Evolutionary conservation across 30 jellyfish, hydroid and myxozoan genomes (phyloP), one percentile per base, ranked within the genome.

Genomic region (Cassiopea andromeda): DNA sequence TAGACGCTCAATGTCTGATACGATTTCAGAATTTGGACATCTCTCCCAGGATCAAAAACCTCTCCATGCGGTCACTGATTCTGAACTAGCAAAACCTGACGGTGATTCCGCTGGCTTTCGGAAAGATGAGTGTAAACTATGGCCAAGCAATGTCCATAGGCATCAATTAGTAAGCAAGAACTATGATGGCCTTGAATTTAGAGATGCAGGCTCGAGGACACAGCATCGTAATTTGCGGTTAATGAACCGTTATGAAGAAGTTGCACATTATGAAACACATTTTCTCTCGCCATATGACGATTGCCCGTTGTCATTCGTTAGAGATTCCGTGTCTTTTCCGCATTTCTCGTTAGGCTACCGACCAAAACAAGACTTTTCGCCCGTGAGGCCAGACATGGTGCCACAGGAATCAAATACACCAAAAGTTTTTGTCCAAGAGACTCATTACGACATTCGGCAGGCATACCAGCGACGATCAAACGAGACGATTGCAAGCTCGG

Each of bases 381-480:
- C 83, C 14, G 69, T 72, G 77, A 27, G 77, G 10, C 77, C 61
- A 1, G 79, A 60, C n/a, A 71, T 44, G 79, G 49, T 49, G 44
- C 82, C 83, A 74, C 80, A 79, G 1, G 92, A 75, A 7, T 70
- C 92, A 1, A 54, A 95, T 7, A 92, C 97, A 38, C 97, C 97
- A 46, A 92, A 92, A 74, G 91, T 82, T 44, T 76, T 82, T 50
- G 97, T 66, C 1, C 92, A 92, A 59, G 95, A 85, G 73, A 67
- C 89, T 0, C 91, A 90, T 2, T 74, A 85, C 59, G 97, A 92
- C 16, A 88, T 92, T 45, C 91, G 95, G 2, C 93, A 92, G 73
- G 97, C 97, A n/a, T 78, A 54, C 15, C 93, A 80, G 44, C 94
- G 97, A 1, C 82, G 91, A 50, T 92, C 97, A 4, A 92, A 92